phyloP scores from a whole-genome alignment of 2,888 invertebrate genomes.

The Drosophila formosana region DNA sequence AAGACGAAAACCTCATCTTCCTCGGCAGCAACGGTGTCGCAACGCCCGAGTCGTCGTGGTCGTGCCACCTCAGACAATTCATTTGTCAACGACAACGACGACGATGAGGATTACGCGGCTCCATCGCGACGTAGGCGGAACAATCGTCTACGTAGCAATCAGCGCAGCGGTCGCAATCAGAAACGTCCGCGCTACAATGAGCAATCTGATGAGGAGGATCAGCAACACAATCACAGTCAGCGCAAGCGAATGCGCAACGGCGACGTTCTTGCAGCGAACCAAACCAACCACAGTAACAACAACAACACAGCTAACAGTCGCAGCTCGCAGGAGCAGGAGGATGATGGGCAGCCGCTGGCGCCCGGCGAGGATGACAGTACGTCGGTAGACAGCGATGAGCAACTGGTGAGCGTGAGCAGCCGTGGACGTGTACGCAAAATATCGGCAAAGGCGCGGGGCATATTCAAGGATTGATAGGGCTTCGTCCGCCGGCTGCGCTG shows the following conservation, averaged over 20 bases:
- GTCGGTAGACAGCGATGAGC: slow-evolving; percentile 77
- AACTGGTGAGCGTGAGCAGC: slow-evolving; percentile 89
- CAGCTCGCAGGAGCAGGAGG: slow-evolving; percentile 51
- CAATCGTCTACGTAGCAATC: slow-evolving; percentile 51
- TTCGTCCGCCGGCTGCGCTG: slow-evolving; percentile 33
- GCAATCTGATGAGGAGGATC: slow-evolving; percentile 87
- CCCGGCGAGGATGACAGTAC: slow-evolving; percentile 46
- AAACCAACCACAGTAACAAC: neutral
- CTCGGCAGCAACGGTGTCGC: slow-evolving; percentile 49
- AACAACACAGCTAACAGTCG: slow-evolving; percentile 13
- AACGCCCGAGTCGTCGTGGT: slow-evolving; percentile 54
- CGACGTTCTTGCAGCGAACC: slow-evolving; percentile 45
- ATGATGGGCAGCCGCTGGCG: slow-evolving; percentile 27
- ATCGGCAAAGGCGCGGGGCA: slow-evolving; percentile 91
- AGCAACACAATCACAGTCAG: slow-evolving; percentile 38
- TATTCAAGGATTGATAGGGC: slow-evolving; percentile 85
- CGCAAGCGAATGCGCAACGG: slow-evolving; percentile 67
- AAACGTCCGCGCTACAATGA: slow-evolving; percentile 87
- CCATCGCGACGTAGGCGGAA: slow-evolving; percentile 40
- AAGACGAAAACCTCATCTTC: slow-evolving; percentile 60
- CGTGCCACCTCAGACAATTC: slow-evolving; percentile 67
- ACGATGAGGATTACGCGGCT: slow-evolving; percentile 78
- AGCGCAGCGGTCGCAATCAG: slow-evolving; percentile 82
- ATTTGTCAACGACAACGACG: slow-evolving; percentile 69
- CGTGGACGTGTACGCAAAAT: slow-evolving; percentile 93